Conservation (phyloP, 1,140 invertebrate species). For the Leptinotarsa lineolata region DNA sequence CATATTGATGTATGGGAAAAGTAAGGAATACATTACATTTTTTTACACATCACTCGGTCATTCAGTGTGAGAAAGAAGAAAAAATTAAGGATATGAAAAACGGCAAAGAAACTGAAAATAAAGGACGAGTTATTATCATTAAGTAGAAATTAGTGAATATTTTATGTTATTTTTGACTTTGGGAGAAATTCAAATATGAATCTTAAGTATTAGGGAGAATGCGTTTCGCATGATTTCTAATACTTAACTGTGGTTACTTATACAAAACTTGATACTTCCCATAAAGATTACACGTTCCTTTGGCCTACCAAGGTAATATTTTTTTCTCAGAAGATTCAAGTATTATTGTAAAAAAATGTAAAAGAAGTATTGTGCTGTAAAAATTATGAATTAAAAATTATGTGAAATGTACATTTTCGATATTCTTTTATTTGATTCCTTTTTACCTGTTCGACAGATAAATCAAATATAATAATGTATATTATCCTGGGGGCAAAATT, state of each 20-base stretch:
- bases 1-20: constrained; percentile 50
- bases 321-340: constrained; percentile 31
- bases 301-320: constrained; percentile 32
- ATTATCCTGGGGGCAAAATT: too few relatives aligned
- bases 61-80: constrained; percentile 18
- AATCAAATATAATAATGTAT: too few relatives aligned
- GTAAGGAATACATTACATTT: constrained; percentile 40
- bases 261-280: constrained; percentile 2
- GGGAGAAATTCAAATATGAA: not conserved
- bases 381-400: constrained; percentile 16
- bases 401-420: not conserved
- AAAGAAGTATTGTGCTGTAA: constrained; percentile 25
- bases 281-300: constrained; percentile 38
- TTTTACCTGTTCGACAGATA: too few relatives aligned
- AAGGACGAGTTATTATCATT: constrained; percentile 12
- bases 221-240: not conserved
- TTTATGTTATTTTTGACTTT: not conserved
- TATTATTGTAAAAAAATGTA: constrained; percentile 36
- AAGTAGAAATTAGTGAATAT: not conserved
- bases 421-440: not conserved
- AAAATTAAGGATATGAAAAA: constrained; percentile 34
- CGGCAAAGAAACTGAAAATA: constrained; percentile 26
- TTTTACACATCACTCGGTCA: constrained; percentile 29
- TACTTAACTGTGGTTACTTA: too few relatives aligned
- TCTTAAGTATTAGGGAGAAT: not conserved